Evolutionary conservation across 2,797 vertebrate genomes (phyloP).

Genomic region (Ctenochaetus hawaiiensis): DNA sequence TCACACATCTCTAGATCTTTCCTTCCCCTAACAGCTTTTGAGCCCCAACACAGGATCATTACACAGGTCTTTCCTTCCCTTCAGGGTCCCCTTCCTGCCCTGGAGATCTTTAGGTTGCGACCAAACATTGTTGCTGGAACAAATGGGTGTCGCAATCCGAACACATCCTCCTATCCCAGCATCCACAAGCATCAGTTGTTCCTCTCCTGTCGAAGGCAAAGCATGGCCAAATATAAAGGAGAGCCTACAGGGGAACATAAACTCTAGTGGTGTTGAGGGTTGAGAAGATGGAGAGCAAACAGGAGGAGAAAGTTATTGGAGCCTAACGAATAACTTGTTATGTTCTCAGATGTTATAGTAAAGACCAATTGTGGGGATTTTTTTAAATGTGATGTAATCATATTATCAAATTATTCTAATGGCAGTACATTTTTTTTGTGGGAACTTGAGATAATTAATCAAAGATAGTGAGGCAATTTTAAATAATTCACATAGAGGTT

Average conservation of each 20-base stretch:
- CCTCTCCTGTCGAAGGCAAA: slow-evolving; percentile 42
- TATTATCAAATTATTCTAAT: slow-evolving; percentile 1
- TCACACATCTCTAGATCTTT: slow-evolving; percentile 37
- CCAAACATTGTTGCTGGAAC: slow-evolving; percentile 41
- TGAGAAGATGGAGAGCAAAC: neutral
- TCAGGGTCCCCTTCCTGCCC: slow-evolving; percentile 49
- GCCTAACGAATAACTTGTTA: neutral
- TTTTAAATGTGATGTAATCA: neutral
- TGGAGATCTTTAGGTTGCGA: slow-evolving; percentile 63
- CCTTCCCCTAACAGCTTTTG: slow-evolving; percentile 23
- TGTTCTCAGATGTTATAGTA: neutral
- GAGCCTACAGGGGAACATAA: neutral
- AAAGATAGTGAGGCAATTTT: neutral
- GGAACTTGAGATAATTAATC: too few species aligned
- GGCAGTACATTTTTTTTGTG: neutral
- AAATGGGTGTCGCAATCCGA: neutral
- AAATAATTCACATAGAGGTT: neutral
- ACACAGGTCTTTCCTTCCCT: slow-evolving; percentile 39
- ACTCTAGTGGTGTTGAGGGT: neutral
- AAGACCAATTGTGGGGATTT: neutral
- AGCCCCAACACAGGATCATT: slow-evolving; percentile 32
- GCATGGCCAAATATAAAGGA: slow-evolving; percentile 25
- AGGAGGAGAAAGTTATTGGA: neutral
- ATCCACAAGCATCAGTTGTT: slow-evolving; percentile 45
- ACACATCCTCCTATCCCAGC: slow-evolving; percentile 25